Evolutionary conservation across 2,888 invertebrate species (phyloP).

Genomic region (Lasioglossum leucozonium): DNA sequence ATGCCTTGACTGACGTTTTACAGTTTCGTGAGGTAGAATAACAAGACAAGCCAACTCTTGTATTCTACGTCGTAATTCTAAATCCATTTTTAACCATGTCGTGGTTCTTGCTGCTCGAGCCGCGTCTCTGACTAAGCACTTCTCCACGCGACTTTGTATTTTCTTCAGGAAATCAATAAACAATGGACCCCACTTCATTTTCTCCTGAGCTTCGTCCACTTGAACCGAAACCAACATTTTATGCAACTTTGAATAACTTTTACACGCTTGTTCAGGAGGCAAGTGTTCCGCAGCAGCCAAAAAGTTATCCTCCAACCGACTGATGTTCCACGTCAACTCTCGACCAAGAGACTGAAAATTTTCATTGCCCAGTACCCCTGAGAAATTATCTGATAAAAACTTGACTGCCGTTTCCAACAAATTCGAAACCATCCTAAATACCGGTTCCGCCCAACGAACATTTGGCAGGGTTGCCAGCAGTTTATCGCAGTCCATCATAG

Average conservation of each 20-base stretch:
- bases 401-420: conserved; percentile 92
- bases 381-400: conserved; percentile 92
- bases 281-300: conserved; percentile 91
- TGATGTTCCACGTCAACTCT: conserved; percentile 90
- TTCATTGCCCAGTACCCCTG: conserved; percentile 89
- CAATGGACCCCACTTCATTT: conserved; percentile 86
- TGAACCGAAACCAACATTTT: conserved; percentile 79
- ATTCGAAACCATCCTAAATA: conserved; percentile 91
- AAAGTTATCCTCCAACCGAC: conserved; percentile 92
- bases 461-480: conserved; percentile 91
- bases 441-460: conserved; percentile 93
- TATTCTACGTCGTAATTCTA: conserved; percentile 87
- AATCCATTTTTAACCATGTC: conserved; percentile 88
- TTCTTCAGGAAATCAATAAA: conserved; percentile 87
- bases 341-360: conserved; percentile 89
- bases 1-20: conserved; percentile 80
- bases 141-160: conserved; percentile 89
- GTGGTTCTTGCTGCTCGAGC: conserved; percentile 88
- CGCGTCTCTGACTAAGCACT: conserved; percentile 90
- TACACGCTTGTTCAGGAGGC: conserved; percentile 93
- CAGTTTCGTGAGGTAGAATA: conserved; percentile 83
- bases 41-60: conserved; percentile 88
- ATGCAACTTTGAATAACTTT: conserved; percentile 87
- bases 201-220: conserved; percentile 81
- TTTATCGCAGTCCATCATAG: conserved; percentile 93